These are phyloP conservation scores for Ooceraea biroi DNA, from an alignment of 1,140 invertebrate genomes.

Conservation along the genomic window DNA sequence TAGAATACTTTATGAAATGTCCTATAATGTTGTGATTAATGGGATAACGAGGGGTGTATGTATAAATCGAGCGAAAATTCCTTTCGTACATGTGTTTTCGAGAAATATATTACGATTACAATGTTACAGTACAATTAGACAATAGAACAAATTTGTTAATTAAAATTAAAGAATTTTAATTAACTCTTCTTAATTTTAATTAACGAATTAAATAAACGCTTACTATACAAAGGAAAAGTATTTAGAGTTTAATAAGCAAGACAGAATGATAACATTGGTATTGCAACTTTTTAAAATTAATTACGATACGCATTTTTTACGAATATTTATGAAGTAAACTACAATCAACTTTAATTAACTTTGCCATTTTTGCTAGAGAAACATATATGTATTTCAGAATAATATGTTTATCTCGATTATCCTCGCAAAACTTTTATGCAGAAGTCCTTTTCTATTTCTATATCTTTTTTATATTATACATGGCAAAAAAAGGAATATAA, in stretches of 20 bases:
- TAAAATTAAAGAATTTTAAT: too few relatives aligned
- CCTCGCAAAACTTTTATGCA: neutral
- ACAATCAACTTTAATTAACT: too few relatives aligned
- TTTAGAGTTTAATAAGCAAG: too few relatives aligned
- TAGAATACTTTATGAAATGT: slow-evolving; percentile 68
- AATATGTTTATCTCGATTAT: neutral
- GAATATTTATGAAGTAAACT: too few relatives aligned
- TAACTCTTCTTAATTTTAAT: too few relatives aligned
- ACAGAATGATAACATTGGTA: too few relatives aligned
- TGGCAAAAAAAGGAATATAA: neutral
- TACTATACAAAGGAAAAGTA: too few relatives aligned
- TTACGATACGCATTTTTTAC: too few relatives aligned
- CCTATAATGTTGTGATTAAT: slow-evolving; percentile 37
- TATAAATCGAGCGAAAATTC: slow-evolving; percentile 24
- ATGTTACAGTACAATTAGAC: neutral
- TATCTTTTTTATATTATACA: neutral
- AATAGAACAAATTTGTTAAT: neutral
- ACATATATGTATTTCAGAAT: neutral
- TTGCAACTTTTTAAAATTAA: too few relatives aligned
- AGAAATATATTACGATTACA: neutral
- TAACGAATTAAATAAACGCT: too few relatives aligned
- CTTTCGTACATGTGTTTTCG: neutral
- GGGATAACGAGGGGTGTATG: slow-evolving; percentile 35
- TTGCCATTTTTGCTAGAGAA: too few relatives aligned
- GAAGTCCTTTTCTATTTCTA: too few relatives aligned